Evolutionary conservation across 2,797 vertebrate genomes (phyloP), one percentile per base, ranked within the genome.

Genomic region (Ceryle rudis): DNA sequence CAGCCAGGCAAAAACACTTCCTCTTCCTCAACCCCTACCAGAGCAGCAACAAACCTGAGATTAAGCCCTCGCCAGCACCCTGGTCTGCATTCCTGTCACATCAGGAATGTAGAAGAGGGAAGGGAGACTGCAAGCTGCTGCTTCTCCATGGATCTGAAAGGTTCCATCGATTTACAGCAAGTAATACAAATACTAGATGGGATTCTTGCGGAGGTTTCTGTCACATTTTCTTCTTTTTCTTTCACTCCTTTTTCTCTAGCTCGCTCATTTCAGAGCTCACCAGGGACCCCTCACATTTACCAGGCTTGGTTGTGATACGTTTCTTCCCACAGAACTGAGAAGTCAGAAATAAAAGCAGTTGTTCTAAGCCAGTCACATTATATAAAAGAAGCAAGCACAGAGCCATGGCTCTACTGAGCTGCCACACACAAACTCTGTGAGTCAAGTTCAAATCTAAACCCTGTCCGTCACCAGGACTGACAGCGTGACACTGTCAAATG

Each of bases 21-120:
- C 94, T 87, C 90, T 90, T 97, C 70, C 77, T 85, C 81, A 28
- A 17, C 19, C 90, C 42, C 73, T 25, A 44, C 0, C 0, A 84
- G 71, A 87, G 35, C 86, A 89, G 74, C 52, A 91, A 81, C 91
- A 85, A 95, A 93, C 75, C 89, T 87, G 69, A 71, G 79, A 78
- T 17, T 61, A 89, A 94, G 81, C 61, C 61, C 72, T 61, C 2
- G 20, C 64, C 91, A 91, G 61, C 69, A 81, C 29, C 82, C 93
- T 86, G 62, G 87, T 96, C 91, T 58, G 57, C 86, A 86, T 72
- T 95, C 74, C 85, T 64, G 20, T 73, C 82, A 94, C 90, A 92
- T 60, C 82, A 79, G 77, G 81, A 80, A 75, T 5, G 49, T 16
- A 51, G 42, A 67, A 22, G 42, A 79, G 41, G 60, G 44, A 89